Evolutionary conservation across 2,113 vertebrate species (phyloP).

Genomic region (Scolopax mira): DNA sequence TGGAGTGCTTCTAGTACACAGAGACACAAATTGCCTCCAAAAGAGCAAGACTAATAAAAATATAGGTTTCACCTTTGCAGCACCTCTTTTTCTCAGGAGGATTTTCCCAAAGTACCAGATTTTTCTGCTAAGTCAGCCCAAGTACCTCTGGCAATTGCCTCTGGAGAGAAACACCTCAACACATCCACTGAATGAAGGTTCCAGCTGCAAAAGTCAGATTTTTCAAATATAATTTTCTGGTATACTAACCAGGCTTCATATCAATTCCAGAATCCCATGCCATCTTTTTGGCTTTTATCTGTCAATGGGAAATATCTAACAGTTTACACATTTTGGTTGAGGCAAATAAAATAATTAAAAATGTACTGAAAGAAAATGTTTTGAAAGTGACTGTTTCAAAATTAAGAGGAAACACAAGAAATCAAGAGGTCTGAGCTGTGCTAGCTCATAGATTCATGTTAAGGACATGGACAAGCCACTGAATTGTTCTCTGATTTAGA

Average conservation of each 20-base stretch:
- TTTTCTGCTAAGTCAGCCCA: neutral
- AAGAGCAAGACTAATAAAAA: neutral
- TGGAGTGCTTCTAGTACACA: neutral
- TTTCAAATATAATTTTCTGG: neutral
- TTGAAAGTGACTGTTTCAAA: neutral
- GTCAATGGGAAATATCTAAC: neutral
- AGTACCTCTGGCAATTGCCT: neutral
- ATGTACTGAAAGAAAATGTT: neutral
- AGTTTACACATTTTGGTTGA: neutral
- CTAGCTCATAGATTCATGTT: neutral
- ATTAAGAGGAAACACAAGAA: neutral
- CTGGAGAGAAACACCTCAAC: neutral
- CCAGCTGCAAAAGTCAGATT: neutral
- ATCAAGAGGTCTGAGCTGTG: neutral
- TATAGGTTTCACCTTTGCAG: neutral
- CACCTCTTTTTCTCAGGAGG: neutral
- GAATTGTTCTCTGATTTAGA: neutral
- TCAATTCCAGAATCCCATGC: neutral
- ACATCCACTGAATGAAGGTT: neutral
- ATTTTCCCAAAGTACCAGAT: neutral
- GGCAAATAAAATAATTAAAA: neutral
- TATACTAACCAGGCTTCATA: neutral
- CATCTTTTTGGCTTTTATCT: neutral
- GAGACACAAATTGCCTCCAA: neutral
- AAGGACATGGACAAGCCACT: neutral